Conservation (phyloP, 2,888 invertebrate species). For the Macrophya alboannulata region DNA sequence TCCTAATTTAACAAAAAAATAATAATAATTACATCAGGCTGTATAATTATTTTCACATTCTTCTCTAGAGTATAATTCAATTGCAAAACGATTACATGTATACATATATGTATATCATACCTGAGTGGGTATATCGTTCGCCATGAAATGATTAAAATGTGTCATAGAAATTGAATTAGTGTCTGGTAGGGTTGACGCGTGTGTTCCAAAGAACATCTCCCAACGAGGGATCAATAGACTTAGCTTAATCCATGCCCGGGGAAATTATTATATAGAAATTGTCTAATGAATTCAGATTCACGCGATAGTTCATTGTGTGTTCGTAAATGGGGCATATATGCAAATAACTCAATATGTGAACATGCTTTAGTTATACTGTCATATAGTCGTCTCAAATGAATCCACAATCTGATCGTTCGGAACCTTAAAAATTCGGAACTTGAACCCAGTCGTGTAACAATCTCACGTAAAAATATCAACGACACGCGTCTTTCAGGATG, state of each 20-base stretch:
- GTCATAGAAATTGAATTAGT: slow-evolving; percentile 35
- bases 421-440: too few relatives aligned
- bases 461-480: too few relatives aligned
- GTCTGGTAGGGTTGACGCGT: background rate
- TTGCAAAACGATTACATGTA: background rate
- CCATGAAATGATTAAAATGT: slow-evolving; percentile 16
- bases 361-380: background rate
- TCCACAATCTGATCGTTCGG: too few relatives aligned
- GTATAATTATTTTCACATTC: background rate
- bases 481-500: too few relatives aligned
- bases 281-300: background rate
- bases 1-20: background rate
- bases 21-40: background rate
- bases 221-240: slow-evolving; percentile 26
- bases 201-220: slow-evolving; percentile 7
- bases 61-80: background rate
- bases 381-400: too few relatives aligned
- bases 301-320: background rate
- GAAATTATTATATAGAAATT: slow-evolving; percentile 36
- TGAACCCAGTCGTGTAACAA: too few relatives aligned
- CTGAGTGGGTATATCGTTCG: background rate
- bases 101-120: background rate
- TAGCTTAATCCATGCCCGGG: slow-evolving; percentile 13
- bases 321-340: background rate
- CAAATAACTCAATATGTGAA: slow-evolving; percentile 23